Evolutionary conservation across 2,113 vertebrate genomes (phyloP), one percentile per base, ranked within the genome.

Genomic region (Dipodomys spectabilis): DNA sequence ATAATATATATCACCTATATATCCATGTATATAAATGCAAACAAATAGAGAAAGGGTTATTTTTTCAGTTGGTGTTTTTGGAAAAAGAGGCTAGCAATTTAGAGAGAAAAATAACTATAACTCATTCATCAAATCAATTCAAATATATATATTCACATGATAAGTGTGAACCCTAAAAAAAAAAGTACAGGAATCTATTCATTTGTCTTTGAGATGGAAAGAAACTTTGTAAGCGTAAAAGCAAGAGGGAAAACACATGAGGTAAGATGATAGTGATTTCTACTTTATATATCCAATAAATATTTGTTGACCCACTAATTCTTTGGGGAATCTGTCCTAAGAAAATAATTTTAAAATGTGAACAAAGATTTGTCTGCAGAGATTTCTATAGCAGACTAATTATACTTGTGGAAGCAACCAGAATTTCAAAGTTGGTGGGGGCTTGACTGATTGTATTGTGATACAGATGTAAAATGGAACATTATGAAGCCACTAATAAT

Each of bases 91-190:
- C 74, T 85, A 86, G 28, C 65, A 90, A 25, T 78, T 81, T 57
- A 71, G 57, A 87, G 32, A 67, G 82, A 69, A 78, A 62, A 18
- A 44, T 80, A 18, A 65, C 8, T 39, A 39, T 8, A 75, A 19
- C 44, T 93, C 22, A 39, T 83, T 22, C 7, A 73, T 67, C 20
- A 67, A 35, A 28, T 82, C 69, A 82, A 78, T 78, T 86, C n/a
- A 75, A 27, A 81, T 88, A 39, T n/a, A 39, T 39, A 39, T 84
- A 62, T 92, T 44, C 77, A 35, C 49, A 79, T 60, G 23, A 72
- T 93, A 78, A 78, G 67, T 73, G 32, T 93, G 82, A 87, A 73
- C 83, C 72, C 87, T 82, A 93, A 67, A 23, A 20, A 77, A 62
- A 6, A 39, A 65, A 62, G 30, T 74, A 49, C 22, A 89, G 57